These are phyloP conservation scores for Timema cristinae DNA, from an alignment of 2,888 invertebrate genomes.

Conservation along the genomic window DNA sequence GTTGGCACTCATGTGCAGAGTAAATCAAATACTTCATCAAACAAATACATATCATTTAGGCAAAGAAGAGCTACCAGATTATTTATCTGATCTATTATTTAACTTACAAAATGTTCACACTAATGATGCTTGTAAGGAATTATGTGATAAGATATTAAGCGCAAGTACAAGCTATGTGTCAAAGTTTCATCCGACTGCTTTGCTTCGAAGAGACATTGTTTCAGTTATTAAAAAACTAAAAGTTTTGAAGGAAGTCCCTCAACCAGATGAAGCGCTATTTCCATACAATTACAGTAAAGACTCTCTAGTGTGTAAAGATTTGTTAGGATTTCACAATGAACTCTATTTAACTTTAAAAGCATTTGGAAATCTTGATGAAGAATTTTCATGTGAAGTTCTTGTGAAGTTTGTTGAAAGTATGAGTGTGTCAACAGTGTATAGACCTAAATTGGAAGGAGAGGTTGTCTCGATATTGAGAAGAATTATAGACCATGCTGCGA, in stretches of 20 bases:
- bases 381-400: constrained; percentile 7
- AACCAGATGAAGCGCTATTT: constrained; percentile 4
- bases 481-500: constrained; percentile 34
- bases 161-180: constrained; percentile 22
- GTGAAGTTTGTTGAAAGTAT: constrained; percentile 16
- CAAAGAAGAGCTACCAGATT: neutral
- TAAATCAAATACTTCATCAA: constrained; percentile 1
- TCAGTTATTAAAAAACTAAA: constrained; percentile 14
- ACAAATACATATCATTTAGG: constrained; percentile 8
- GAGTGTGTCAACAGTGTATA: constrained; percentile 28
- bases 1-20: constrained; percentile 22
- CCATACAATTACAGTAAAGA: too few species aligned
- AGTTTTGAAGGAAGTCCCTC: constrained; percentile 33
- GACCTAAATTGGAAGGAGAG: constrained; percentile 39
- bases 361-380: neutral
- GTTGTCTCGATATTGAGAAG: constrained; percentile 36
- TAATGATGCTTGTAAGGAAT: neutral
- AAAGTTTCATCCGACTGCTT: constrained; percentile 23
- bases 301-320: too few species aligned
- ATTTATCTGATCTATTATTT: neutral
- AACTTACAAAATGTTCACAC: constrained; percentile 14
- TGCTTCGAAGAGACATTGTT: constrained; percentile 24
- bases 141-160: neutral
- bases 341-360: neutral
- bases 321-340: too few species aligned